Evolutionary conservation across 1,140 invertebrate species (phyloP).

Genomic region (Aphidius gifuensis): DNA sequence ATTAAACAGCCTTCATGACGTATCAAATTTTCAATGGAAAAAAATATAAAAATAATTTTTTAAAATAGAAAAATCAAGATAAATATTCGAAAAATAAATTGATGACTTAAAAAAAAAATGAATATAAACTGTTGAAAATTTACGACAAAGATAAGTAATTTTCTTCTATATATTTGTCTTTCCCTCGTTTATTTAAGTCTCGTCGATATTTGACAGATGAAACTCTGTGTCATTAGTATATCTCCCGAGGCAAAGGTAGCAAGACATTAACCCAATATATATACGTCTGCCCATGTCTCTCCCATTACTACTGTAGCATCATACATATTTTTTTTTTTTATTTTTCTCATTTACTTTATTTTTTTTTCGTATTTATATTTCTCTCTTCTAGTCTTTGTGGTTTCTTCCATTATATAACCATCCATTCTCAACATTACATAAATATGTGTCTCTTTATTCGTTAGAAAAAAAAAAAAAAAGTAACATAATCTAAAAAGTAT

Average conservation of each 20-base stretch:
- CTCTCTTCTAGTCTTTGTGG: neutral
- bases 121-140: no score
- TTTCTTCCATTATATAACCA: conserved; percentile 15
- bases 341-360: neutral
- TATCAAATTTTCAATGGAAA: no score
- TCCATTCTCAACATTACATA: neutral
- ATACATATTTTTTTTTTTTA: neutral
- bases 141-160: no score
- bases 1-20: no score
- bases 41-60: no score
- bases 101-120: no score
- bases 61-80: no score
- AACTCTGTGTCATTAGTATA: conserved; percentile 11
- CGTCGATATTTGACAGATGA: conserved; percentile 25
- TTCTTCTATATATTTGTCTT: neutral
- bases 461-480: no score
- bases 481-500: no score
- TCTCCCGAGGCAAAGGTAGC: neutral
- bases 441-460: no score
- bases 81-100: no score
- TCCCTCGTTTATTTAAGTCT: conserved; percentile 20
- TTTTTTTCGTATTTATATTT: neutral
- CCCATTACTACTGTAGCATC: neutral
- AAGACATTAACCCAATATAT: conserved; percentile 20
- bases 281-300: neutral